These are phyloP conservation scores for Sisor rabdophorus DNA, from an alignment of 2,113 vertebrate species.

Conservation along the genomic window DNA sequence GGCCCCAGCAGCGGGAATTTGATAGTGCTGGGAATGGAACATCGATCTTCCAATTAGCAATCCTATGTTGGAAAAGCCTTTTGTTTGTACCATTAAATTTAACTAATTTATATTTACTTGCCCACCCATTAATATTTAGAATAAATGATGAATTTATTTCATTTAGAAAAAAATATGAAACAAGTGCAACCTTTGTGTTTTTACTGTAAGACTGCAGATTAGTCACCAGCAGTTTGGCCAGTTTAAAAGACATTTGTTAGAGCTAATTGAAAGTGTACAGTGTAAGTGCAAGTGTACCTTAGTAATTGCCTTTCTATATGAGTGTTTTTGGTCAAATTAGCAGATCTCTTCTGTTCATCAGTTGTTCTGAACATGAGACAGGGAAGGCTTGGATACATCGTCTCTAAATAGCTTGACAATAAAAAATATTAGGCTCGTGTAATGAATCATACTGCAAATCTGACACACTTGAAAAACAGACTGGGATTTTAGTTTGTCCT, in stretches of 20 bases:
- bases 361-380: not conserved
- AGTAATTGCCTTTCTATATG: not conserved
- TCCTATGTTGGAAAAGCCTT: slow-evolving; percentile 1
- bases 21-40: no score
- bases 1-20: no score
- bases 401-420: not conserved
- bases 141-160: slow-evolving; percentile 7
- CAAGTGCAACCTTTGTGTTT: slow-evolving; percentile 2
- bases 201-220: slow-evolving; percentile 2
- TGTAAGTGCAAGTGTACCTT: not conserved
- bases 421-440: not conserved
- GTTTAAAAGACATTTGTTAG: slow-evolving; percentile 2
- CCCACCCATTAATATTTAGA: not conserved
- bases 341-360: not conserved
- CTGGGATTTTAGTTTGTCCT: no score
- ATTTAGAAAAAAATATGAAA: slow-evolving; percentile 1
- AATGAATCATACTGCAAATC: not conserved
- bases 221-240: not conserved
- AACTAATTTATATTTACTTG: not conserved
- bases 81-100: not conserved
- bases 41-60: no score
- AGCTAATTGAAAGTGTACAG: not conserved
- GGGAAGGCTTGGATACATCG: not conserved
- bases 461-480: no score
- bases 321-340: not conserved